Percentiles rank a stretch among this genome's conserved stretches.
Evolutionary conservation across 2,113 vertebrate genomes (phyloP).

Genomic region (Protobothrops flavoviridis): DNA sequence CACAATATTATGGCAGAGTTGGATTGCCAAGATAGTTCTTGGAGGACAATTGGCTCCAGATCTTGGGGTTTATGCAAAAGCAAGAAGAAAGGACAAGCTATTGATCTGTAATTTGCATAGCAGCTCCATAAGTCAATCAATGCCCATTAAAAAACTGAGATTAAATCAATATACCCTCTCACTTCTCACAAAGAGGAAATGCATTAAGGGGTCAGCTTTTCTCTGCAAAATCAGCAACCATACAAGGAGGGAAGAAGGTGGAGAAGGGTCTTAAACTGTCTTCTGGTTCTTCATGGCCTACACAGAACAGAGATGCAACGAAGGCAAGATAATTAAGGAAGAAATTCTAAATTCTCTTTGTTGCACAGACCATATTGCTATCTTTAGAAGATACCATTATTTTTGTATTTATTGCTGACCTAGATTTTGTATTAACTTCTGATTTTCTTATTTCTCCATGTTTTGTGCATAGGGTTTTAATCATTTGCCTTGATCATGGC

Average conservation of each 20-base stretch:
- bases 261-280: background rate
- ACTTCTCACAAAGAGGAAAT: slow-evolving; percentile 67
- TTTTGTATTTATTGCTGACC: background rate
- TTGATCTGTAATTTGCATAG: slow-evolving; percentile 78
- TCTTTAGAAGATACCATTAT: background rate
- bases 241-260: slow-evolving; percentile 50
- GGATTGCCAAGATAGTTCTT: background rate
- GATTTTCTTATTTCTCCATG: background rate
- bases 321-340: background rate
- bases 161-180: slow-evolving; percentile 81
- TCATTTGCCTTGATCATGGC: background rate
- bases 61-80: slow-evolving; percentile 44
- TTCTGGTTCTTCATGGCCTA: background rate
- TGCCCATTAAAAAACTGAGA: slow-evolving; percentile 77
- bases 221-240: slow-evolving; percentile 70
- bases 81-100: slow-evolving; percentile 63
- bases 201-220: slow-evolving; percentile 61
- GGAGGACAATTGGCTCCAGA: background rate
- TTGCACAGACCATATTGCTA: background rate
- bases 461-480: background rate
- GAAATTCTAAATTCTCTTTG: background rate
- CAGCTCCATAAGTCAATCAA: slow-evolving; percentile 76
- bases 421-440: background rate
- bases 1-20: background rate
- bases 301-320: background rate